Evolutionary conservation across 2,797 vertebrate genomes (phyloP), one percentile per base, ranked within the genome.

Genomic region (Danio aesculapii): DNA sequence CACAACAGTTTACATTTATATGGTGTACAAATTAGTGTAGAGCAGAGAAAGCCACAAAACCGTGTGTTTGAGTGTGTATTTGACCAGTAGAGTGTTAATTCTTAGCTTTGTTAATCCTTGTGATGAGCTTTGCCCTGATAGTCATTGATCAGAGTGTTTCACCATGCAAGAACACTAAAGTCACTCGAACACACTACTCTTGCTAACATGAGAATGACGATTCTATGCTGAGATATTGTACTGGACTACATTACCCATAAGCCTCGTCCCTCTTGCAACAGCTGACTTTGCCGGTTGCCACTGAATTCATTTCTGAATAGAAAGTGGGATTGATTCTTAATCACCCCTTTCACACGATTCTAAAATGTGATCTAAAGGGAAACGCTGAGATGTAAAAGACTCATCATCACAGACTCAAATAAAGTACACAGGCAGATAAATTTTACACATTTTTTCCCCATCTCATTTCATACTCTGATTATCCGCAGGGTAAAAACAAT

Each of bases 1-100:
- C 94, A 94, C 95, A 95, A 95, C 90, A 93, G 92, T 91, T 95
- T 97, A 98, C 96, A 98, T 95, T 95, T 94, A 94, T 94, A 92
- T 91, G 92, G 93, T 95, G 94, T 94, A 94, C 90, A 95, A 96
- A 94, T 92, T 94, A 92, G 93, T 94, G 94, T 95, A 94, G 91
- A 95, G 93, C 91, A 91, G 93, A 95, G 80, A 87, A 92, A 92
- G 82, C 87, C 86, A 90, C 89, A 87, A 86, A 67, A 77, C 85
- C 86, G 79, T 88, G 88, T 86, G 87, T 87, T 84, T 87, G 75
- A 52, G 68, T 72, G 71, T 75, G 71, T 75, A 69, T 62, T 63
- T 71, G 12, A 53, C 47, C 55, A 43, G 61, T 62, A 79, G 83
- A 83, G 82, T 83, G 86, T 85, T 83, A 41, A 66, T 49, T 83